Conservation (phyloP, 1,140 invertebrate species). For the Trissolcus basalis region DNA sequence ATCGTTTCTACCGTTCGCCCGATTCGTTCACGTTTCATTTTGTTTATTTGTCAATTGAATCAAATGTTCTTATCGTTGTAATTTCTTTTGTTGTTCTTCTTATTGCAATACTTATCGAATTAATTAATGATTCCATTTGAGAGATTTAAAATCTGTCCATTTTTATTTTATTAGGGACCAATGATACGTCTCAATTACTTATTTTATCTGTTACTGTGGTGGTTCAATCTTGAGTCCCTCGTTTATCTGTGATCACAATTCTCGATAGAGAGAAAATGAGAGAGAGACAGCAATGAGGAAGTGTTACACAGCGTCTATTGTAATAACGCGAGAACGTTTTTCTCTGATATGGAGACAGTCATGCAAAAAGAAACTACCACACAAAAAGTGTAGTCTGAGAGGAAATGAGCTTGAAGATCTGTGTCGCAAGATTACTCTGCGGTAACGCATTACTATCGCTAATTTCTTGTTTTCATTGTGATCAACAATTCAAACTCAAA, state of each 20-base stretch:
- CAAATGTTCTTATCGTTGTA: too few species aligned
- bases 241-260: constrained; percentile 4
- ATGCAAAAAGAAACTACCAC: constrained; percentile 38
- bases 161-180: constrained; percentile 3
- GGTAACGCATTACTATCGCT: too few species aligned
- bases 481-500: neutral
- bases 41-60: too few species aligned
- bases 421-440: constrained; percentile 6
- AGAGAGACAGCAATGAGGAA: constrained; percentile 35
- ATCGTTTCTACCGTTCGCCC: constrained; percentile 1
- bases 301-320: constrained; percentile 38
- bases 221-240: constrained; percentile 11
- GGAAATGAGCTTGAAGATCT: constrained; percentile 24
- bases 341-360: constrained; percentile 38
- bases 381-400: constrained; percentile 14
- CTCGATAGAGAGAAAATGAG: neutral
- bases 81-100: too few species aligned
- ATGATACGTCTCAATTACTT: constrained; percentile 43
- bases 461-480: too few species aligned
- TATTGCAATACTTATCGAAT: too few species aligned
- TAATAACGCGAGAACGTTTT: constrained; percentile 33
- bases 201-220: constrained; percentile 13
- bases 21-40: too few species aligned
- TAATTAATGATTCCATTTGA: too few species aligned
- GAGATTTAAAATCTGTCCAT: neutral